phyloP scores from a whole-genome alignment of 2,888 invertebrate species.

The Tethea ocularis region DNA sequence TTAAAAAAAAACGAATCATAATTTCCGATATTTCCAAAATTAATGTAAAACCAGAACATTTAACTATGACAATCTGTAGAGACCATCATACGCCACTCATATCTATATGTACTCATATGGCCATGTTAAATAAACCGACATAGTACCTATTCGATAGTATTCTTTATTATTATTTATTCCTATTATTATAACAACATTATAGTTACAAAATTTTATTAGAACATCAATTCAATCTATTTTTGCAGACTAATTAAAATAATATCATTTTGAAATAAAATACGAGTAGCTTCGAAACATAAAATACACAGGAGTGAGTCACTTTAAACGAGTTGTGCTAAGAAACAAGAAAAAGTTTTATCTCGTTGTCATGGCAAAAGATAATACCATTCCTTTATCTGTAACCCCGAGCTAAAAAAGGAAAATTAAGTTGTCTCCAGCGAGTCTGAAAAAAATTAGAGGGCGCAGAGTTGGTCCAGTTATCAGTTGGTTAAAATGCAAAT shows the following conservation, averaged over 20 bases:
- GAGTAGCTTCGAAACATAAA: neutral
- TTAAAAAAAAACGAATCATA: too few relatives aligned
- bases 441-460: conserved; percentile 63
- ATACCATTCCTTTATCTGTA: conserved; percentile 59
- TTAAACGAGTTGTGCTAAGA: conserved; percentile 46
- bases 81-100: too few relatives aligned
- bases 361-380: conserved; percentile 53
- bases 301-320: conserved; percentile 24
- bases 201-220: neutral
- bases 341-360: conserved; percentile 52
- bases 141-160: too few relatives aligned
- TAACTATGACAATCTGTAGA: too few relatives aligned
- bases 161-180: too few relatives aligned
- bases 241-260: neutral
- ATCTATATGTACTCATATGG: too few relatives aligned
- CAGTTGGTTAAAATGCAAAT: conserved; percentile 81
- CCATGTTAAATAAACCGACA: too few relatives aligned
- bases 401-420: conserved; percentile 53
- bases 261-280: neutral
- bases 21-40: too few relatives aligned
- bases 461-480: conserved; percentile 63
- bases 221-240: neutral
- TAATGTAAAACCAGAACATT: too few relatives aligned
- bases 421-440: conserved; percentile 59
- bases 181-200: too few relatives aligned